Conservation (phyloP, 2,888 invertebrate genomes). For the Plusia festucae region DNA sequence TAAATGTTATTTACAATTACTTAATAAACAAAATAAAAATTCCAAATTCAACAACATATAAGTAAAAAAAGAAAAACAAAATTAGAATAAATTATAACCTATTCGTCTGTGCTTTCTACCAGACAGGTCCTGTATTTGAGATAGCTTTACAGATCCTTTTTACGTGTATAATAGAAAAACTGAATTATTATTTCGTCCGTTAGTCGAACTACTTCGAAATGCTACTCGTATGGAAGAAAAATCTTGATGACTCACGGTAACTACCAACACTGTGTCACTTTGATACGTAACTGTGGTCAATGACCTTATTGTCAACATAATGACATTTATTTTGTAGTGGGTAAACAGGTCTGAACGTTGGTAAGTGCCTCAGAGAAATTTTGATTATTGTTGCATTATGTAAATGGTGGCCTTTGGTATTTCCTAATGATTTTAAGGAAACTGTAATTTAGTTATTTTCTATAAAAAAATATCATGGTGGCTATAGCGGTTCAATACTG, state of each 20-base stretch:
- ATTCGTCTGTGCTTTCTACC: too few relatives aligned
- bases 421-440: not conserved
- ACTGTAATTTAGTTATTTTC: too few relatives aligned
- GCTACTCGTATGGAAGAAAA: not conserved
- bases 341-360: slow-evolving; percentile 1
- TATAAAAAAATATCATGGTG: too few relatives aligned
- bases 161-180: too few relatives aligned
- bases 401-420: not conserved
- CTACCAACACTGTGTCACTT: not conserved
- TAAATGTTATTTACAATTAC: too few relatives aligned
- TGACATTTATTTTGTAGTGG: not conserved
- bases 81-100: too few relatives aligned
- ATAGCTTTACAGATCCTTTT: too few relatives aligned
- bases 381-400: slow-evolving; percentile 4
- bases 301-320: not conserved
- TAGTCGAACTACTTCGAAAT: not conserved
- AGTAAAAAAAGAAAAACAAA: too few relatives aligned
- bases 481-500: too few relatives aligned
- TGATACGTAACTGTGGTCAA: not conserved
- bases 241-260: not conserved
- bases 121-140: too few relatives aligned
- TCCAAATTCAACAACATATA: too few relatives aligned
- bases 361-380: not conserved
- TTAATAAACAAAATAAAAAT: too few relatives aligned
- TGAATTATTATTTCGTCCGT: not conserved